Evolutionary conservation across 2,113 vertebrate species (phyloP).

Genomic region (Rhombomys opimus): DNA sequence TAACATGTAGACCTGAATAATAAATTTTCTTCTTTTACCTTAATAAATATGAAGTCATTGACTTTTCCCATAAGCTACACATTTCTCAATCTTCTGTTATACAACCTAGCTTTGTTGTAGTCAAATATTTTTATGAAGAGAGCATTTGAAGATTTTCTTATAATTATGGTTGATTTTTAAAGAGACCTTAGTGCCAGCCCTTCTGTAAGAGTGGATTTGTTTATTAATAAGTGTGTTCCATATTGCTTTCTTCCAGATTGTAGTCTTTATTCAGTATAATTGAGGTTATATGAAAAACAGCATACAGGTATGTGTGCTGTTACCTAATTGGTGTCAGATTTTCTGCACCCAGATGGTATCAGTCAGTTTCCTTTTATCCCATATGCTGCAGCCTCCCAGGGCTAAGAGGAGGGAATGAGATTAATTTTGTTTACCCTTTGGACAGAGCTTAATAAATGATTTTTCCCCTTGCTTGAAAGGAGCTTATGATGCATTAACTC

Average conservation of each 20-base stretch:
- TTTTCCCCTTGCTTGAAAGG: neutral
- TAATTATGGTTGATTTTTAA: constrained; percentile 8
- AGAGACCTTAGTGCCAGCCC: neutral
- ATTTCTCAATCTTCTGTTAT: neutral
- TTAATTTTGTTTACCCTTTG: constrained; percentile 48
- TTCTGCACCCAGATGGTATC: neutral
- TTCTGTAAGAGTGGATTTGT: neutral
- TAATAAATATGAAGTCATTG: neutral
- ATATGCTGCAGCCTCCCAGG: neutral
- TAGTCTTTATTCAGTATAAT: neutral
- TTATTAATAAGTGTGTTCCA: neutral
- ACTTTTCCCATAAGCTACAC: neutral
- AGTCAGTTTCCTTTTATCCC: neutral
- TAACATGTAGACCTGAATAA: neutral
- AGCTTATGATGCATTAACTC: neutral
- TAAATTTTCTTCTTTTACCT: neutral
- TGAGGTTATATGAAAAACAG: neutral
- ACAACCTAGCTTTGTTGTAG: neutral
- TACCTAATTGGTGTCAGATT: neutral
- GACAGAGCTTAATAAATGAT: neutral
- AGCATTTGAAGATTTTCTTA: neutral
- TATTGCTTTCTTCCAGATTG: neutral
- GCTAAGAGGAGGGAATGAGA: neutral
- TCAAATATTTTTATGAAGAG: neutral
- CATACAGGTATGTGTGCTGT: neutral